Percentiles rank a stretch among this genome's conserved stretches.
These are phyloP conservation scores for Blastobasis lacticolella DNA, from an alignment of 2,888 invertebrate genomes.

Conservation along the genomic window DNA sequence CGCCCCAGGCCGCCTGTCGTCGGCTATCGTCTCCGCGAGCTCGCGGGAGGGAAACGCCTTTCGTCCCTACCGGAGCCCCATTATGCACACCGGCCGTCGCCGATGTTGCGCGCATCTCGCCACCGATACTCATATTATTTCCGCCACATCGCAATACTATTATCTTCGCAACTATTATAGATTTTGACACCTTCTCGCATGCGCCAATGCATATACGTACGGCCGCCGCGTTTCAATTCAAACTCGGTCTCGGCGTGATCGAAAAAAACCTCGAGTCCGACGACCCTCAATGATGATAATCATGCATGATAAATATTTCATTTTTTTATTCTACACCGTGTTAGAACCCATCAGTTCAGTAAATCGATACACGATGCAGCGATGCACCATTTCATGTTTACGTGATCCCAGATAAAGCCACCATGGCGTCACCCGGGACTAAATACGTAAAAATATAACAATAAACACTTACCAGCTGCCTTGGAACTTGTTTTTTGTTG, in stretches of 20 bases:
- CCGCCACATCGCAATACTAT: conserved; percentile 45
- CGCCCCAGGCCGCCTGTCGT: conserved; percentile 43
- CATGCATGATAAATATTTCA: conserved; percentile 23
- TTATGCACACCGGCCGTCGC: conserved; percentile 45
- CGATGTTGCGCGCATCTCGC: conserved; percentile 38
- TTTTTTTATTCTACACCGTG: conserved; percentile 28
- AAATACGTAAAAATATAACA: conserved; percentile 69
- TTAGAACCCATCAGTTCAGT: conserved; percentile 43
- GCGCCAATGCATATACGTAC: conserved; percentile 61
- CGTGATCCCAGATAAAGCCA: conserved; percentile 78
- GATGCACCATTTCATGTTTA: conserved; percentile 76
- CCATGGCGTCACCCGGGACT: conserved; percentile 78
- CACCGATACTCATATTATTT: conserved; percentile 33
- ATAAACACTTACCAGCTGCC: conserved; percentile 77
- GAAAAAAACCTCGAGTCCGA: conserved; percentile 56
- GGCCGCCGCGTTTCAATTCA: conserved; percentile 70
- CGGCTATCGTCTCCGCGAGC: conserved; percentile 28
- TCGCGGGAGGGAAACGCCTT: conserved; percentile 69
- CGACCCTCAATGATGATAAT: conserved; percentile 49
- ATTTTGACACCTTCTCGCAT: conserved; percentile 72
- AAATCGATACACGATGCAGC: conserved; percentile 73
- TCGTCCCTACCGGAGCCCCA: conserved; percentile 42
- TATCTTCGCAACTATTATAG: conserved; percentile 66
- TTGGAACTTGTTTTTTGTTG: conserved; percentile 74
- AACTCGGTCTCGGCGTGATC: conserved; percentile 66